A percentile compares a stretch with the other conserved stretches of the same genome.
phyloP scores from a whole-genome alignment of 2,797 vertebrate genomes.

The Lycodopsis pacificus region DNA sequence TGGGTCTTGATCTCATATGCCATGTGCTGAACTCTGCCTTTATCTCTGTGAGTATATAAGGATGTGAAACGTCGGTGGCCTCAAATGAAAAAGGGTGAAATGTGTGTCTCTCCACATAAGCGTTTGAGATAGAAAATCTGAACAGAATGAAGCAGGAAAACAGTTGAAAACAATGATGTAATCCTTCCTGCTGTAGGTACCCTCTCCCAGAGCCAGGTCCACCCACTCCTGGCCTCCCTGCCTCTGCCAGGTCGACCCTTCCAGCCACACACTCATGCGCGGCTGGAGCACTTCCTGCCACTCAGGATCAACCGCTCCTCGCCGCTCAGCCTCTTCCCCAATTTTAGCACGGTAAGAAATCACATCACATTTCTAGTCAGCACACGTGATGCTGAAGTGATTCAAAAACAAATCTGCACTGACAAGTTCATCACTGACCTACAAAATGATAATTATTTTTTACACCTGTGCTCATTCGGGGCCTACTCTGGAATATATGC shows the following conservation, averaged over 20 bases:
- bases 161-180: background rate
- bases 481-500: no score
- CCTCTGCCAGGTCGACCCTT: conserved; percentile 88
- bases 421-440: no score
- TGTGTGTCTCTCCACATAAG: conserved; percentile 3
- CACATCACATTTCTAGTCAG: background rate
- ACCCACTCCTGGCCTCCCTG: conserved; percentile 91
- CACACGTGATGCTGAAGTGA: background rate
- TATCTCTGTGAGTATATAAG: background rate
- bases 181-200: conserved; percentile 56
- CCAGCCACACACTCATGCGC: conserved; percentile 78
- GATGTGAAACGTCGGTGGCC: background rate
- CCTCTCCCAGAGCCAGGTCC: conserved; percentile 86
- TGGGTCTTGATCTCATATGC: conserved; percentile 16
- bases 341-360: conserved; percentile 93
- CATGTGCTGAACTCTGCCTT: conserved; percentile 24
- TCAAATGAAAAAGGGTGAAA: conserved; percentile 1
- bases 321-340: conserved; percentile 95
- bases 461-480: no score
- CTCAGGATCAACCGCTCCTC: conserved; percentile 92
- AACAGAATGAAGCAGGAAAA: background rate
- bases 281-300: conserved; percentile 94
- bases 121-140: background rate
- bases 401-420: no score
- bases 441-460: no score